phyloP scores from a whole-genome alignment of 2,797 vertebrate species.

The Neosilurus mollespiculum region DNA sequence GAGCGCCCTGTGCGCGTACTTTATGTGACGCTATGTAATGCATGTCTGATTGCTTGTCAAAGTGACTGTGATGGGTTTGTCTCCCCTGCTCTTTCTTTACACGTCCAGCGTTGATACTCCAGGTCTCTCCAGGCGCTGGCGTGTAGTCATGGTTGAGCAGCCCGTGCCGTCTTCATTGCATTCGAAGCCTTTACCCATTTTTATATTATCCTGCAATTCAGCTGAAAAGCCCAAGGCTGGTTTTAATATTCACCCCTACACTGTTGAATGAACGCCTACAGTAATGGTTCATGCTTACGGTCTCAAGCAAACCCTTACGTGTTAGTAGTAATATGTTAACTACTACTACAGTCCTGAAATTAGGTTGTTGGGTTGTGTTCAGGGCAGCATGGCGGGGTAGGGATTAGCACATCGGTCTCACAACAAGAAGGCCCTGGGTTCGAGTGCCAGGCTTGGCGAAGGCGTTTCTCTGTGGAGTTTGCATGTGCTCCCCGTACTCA shows the following conservation, averaged over 20 bases:
- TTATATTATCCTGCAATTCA: neutral
- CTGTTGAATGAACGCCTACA: neutral
- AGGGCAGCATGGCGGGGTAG: too few relatives aligned
- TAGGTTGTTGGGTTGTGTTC: neutral
- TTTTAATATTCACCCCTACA: neutral
- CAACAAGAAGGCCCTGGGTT: too few relatives aligned
- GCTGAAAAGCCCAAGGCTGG: neutral
- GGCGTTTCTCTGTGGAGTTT: too few relatives aligned
- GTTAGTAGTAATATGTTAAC: neutral
- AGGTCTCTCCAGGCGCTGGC: neutral
- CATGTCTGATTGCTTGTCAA: neutral
- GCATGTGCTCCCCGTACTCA: too few relatives aligned
- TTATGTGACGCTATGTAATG: slow-evolving; percentile 8
- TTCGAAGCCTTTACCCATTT: neutral
- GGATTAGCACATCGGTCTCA: too few relatives aligned
- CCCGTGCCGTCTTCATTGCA: neutral
- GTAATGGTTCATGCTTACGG: neutral
- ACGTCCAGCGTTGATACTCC: neutral
- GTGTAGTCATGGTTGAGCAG: neutral
- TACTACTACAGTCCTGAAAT: neutral
- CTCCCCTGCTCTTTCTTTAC: neutral
- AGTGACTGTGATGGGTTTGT: neutral
- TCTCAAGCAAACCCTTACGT: neutral
- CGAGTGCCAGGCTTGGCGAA: too few relatives aligned
- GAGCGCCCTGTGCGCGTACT: neutral